Evolutionary conservation across 2,113 vertebrate genomes (phyloP).

Genomic region (Danionella cerebrum): DNA sequence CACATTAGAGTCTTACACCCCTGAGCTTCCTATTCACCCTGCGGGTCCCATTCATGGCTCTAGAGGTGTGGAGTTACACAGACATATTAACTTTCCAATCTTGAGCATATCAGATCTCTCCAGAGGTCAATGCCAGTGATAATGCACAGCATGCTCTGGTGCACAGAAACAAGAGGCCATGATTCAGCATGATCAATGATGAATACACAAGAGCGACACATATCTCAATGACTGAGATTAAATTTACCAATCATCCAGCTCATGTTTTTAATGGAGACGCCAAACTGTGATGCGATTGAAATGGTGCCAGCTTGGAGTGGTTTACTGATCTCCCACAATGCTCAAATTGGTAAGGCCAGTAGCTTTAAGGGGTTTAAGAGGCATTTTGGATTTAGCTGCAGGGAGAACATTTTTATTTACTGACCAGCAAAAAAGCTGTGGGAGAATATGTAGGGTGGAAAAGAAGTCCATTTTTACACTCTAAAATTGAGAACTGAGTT

Average conservation of each 20-base stretch:
- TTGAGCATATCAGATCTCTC: conserved; percentile 30
- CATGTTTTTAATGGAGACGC: background rate
- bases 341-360: background rate
- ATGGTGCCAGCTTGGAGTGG: background rate
- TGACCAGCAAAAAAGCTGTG: background rate
- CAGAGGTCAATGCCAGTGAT: conserved; percentile 23
- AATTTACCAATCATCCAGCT: background rate
- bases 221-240: conserved; percentile 8
- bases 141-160: background rate
- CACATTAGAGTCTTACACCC: conserved; percentile 22
- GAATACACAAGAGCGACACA: background rate
- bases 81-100: conserved; percentile 47
- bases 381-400: background rate
- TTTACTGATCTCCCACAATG: background rate
- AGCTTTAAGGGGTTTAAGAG: background rate
- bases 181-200: conserved; percentile 24
- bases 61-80: conserved; percentile 46
- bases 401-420: background rate
- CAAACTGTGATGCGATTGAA: too few relatives aligned
- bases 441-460: background rate
- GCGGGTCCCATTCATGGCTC: conserved; percentile 30
- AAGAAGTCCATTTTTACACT: too few relatives aligned
- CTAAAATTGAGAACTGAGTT: too few relatives aligned
- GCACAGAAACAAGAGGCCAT: conserved; percentile 22
- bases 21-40: conserved; percentile 32